A percentile compares a stretch with the other conserved stretches of the same genome.
Evolutionary conservation across 2,888 invertebrate genomes (phyloP).

Genomic region (Tanytarsus gracilentus): DNA sequence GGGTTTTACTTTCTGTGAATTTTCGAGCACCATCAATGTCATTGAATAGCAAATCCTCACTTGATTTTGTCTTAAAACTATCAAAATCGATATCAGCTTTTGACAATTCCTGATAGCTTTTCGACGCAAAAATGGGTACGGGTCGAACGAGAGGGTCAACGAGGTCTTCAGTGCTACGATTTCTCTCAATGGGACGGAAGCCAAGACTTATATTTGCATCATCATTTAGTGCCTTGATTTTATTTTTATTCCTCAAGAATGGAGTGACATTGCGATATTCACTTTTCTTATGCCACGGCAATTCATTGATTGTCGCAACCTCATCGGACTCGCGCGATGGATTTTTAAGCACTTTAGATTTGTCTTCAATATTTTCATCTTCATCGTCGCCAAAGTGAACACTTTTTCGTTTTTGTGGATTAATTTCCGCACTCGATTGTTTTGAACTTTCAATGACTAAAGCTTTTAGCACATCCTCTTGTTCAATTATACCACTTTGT

Average conservation of each 20-base stretch:
- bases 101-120: constrained; percentile 31
- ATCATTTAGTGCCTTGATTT: constrained; percentile 5
- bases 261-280: constrained; percentile 23
- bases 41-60: constrained; percentile 33
- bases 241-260: neutral
- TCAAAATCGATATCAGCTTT: constrained; percentile 9
- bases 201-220: neutral
- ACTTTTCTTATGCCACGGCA: neutral
- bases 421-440: neutral
- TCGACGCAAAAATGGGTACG: constrained; percentile 30
- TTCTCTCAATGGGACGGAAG: constrained; percentile 29
- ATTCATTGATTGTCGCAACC: constrained; percentile 16
- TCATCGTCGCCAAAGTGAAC: constrained; percentile 11
- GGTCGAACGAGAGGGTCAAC: constrained; percentile 13
- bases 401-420: neutral
- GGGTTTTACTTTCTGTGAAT: constrained; percentile 31
- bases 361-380: neutral
- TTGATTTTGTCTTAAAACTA: constrained; percentile 33
- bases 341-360: neutral
- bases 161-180: constrained; percentile 30
- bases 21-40: constrained; percentile 32
- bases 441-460: constrained; percentile 14
- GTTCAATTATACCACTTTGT: neutral
- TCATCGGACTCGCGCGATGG: constrained; percentile 22
- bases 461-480: constrained; percentile 18